Evolutionary conservation across 2,113 vertebrate species (phyloP).

Genomic region (Microtus pennsylvanicus): DNA sequence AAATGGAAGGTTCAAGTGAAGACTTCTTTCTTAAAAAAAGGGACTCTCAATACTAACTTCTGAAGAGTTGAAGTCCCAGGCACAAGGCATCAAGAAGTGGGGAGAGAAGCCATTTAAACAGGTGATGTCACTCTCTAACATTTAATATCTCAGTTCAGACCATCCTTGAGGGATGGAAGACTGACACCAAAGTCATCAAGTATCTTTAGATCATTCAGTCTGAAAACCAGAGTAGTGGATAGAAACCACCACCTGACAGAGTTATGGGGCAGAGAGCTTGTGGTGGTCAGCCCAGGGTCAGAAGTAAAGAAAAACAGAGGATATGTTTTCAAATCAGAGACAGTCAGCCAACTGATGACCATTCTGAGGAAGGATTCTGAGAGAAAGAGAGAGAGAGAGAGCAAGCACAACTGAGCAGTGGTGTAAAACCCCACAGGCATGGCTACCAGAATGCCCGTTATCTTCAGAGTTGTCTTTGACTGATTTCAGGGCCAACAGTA

Average conservation of each 20-base stretch:
- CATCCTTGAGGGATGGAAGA: not conserved
- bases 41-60: too few species aligned
- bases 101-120: too few species aligned
- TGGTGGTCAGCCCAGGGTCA: not conserved
- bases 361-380: not conserved
- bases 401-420: too few species aligned
- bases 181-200: not conserved
- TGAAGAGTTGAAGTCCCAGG: not conserved
- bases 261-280: not conserved
- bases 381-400: not conserved
- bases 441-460: not conserved
- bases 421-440: accelerated
- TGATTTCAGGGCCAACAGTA: not conserved
- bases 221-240: not conserved
- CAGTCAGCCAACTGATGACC: not conserved
- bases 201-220: not conserved
- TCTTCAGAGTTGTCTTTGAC: not conserved
- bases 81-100: too few species aligned
- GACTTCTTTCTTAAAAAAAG: not conserved
- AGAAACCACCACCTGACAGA: not conserved
- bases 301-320: not conserved
- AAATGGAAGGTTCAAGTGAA: not conserved
- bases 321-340: not conserved
- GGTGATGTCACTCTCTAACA: not conserved
- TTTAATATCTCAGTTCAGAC: not conserved